Evolutionary conservation across 1,140 invertebrate genomes (phyloP).

Genomic region (Carcinoscorpius rotundicauda): DNA sequence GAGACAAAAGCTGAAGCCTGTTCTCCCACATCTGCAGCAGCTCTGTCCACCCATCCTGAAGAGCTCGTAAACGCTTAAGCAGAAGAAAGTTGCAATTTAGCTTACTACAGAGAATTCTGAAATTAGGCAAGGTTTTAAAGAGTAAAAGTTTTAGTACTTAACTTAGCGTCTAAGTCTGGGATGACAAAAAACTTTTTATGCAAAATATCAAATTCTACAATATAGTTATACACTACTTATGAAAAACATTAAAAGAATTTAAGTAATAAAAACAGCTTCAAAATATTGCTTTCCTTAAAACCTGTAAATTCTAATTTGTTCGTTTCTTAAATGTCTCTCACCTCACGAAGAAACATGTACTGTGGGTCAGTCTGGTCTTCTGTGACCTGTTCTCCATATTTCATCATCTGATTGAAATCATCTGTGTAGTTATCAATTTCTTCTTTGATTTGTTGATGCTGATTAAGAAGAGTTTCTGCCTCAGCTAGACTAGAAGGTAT

Average conservation of each 20-base stretch:
- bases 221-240: no score
- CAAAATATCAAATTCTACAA: no score
- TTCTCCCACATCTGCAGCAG: conserved; percentile 99
- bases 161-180: no score
- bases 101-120: not conserved
- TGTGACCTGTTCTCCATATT: conserved; percentile 91
- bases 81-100: not conserved
- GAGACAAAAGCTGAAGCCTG: conserved; percentile 81
- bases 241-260: no score
- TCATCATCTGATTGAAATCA: conserved; percentile 98
- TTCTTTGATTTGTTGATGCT: conserved; percentile 92
- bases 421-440: conserved; percentile 98
- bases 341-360: conserved; percentile 95
- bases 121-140: no score
- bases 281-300: no score
- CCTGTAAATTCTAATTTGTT: no score
- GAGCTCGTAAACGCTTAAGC: conserved; percentile 67
- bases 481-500: conserved; percentile 91
- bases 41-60: conserved; percentile 98
- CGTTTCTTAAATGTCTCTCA: conserved; percentile 12
- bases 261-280: no score
- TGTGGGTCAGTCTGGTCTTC: conserved; percentile 78
- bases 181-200: no score
- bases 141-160: no score
- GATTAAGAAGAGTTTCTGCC: conserved; percentile 88